Base-by-base conservation (phyloP, 2,113 vertebrate species). In the Platichthys flesus region DNA sequence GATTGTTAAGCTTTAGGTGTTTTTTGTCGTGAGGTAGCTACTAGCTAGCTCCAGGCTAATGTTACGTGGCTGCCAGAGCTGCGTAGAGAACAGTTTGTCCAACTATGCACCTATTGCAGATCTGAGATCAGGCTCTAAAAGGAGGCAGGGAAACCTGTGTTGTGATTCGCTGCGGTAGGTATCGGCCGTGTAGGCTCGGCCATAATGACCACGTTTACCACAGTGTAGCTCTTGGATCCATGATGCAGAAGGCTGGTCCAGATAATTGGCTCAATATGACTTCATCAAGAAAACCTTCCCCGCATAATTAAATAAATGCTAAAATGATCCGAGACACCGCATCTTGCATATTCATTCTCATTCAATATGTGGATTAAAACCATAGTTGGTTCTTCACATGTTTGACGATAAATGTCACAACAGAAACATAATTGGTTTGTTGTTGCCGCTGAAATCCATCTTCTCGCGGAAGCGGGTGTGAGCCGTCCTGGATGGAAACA, bases 401-500 rank as follows among this genome's bases (percentile, higher is more conserved):
- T 70, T 52, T 58, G 12, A 55, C 56, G 62, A 68, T 5, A 37
- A 31, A 54, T 47, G 40, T 76, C 57, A 64, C 16, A 12, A 13
- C 10, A 42, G 12, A 42, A 42, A 42, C 40, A 42, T 3, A 2
- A 13, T 12, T 13, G 2, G 12, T 42, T 13, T 42, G 40, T 42
- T 64, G 61, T 18, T 70, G 23, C 45, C 4, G 31, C 40, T 9
- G 52, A 68, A 58, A 66, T 26, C 67, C 10, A 26, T 10, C 60
- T 26, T 77, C 21, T 65, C 37, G 12, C 15, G 67, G 74, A 81
- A 79, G 47, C 59, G 71, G 62, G 68, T 54, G 56, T 74, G 52
- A 26, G 31, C 47, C 8, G 37, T 62, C 37, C 79, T 61, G 37
- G 78, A 79, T 83, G 87, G 85, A 89, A 88, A 88, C 74, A 82